Percentiles rank a stretch among this genome's conserved stretches.
Evolutionary conservation across 2,888 invertebrate species (phyloP).

Genomic region (Agonopterix alstromeriana): DNA sequence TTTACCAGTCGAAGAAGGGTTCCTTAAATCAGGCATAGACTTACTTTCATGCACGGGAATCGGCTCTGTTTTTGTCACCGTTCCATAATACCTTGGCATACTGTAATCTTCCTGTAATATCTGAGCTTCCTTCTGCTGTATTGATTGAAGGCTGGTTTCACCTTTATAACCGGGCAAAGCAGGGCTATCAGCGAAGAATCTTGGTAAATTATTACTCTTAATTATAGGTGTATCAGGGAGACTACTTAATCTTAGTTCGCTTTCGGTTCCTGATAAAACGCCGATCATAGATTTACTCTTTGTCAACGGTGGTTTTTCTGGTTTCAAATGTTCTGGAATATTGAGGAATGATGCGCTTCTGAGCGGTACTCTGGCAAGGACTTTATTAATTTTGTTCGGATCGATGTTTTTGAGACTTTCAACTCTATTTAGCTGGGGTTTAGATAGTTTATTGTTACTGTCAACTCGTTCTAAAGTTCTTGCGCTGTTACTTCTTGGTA

Average conservation of each 20-base stretch:
- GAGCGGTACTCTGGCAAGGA: constrained; percentile 59
- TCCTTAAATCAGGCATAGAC: constrained; percentile 69
- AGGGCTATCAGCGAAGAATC: constrained; percentile 64
- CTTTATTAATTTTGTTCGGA: constrained; percentile 57
- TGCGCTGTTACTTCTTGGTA: constrained; percentile 55
- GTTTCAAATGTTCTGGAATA: constrained; percentile 57
- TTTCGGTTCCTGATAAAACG: constrained; percentile 35
- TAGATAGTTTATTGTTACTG: constrained; percentile 37
- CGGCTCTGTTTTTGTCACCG: constrained; percentile 41
- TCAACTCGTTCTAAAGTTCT: constrained; percentile 54
- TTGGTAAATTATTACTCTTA: constrained; percentile 62
- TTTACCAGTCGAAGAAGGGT: constrained; percentile 40
- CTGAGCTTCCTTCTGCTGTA: constrained; percentile 71
- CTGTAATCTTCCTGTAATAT: constrained; percentile 75
- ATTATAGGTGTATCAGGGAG: constrained; percentile 69
- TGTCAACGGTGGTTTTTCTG: constrained; percentile 55
- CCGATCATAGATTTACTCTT: constrained; percentile 67
- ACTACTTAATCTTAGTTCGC: constrained; percentile 50
- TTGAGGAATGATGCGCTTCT: constrained; percentile 70
- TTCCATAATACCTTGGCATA: constrained; percentile 79
- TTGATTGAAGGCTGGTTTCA: constrained; percentile 62
- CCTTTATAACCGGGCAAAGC: constrained; percentile 54
- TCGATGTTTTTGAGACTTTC: constrained; percentile 66
- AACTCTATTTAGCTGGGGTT: constrained; percentile 50
- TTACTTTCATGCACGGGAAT: constrained; percentile 61